Evolutionary conservation across 1,140 invertebrate species (phyloP).

Genomic region (Archivesica marissinica): DNA sequence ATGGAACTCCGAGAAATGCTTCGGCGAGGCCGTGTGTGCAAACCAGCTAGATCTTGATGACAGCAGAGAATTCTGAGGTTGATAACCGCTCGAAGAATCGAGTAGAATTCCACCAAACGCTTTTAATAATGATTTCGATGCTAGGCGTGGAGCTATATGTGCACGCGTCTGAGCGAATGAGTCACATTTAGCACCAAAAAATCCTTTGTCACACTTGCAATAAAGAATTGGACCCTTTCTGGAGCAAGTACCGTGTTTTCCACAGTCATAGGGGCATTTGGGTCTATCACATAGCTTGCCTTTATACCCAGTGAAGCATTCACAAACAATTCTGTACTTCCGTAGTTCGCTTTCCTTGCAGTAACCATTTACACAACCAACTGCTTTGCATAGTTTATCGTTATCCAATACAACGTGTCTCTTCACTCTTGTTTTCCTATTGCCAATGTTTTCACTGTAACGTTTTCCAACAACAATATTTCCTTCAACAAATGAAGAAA

Average conservation of each 20-base stretch:
- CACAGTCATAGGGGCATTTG: conserved; percentile 52
- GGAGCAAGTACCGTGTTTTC: conserved; percentile 36
- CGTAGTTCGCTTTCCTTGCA: conserved; percentile 51
- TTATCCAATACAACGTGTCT: conserved; percentile 48
- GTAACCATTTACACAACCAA: conserved; percentile 51
- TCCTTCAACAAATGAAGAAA: not conserved
- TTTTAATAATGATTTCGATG: conserved; percentile 9
- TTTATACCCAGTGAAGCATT: conserved; percentile 59
- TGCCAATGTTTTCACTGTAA: not conserved
- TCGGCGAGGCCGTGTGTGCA: not conserved
- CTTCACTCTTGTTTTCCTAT: not conserved
- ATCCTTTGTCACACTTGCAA: conserved; percentile 56
- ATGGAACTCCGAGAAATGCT: conserved; percentile 40
- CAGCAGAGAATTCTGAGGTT: not conserved
- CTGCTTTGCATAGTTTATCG: conserved; percentile 44
- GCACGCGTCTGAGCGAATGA: not conserved
- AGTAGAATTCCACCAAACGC: not conserved
- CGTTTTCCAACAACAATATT: not conserved
- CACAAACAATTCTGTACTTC: conserved; percentile 55
- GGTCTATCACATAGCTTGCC: conserved; percentile 48
- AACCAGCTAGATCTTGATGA: conserved; percentile 11
- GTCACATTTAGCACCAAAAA: conserved; percentile 36
- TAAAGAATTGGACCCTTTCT: conserved; percentile 35
- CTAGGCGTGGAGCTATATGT: not conserved
- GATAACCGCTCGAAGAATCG: not conserved